Evolutionary conservation across 1,140 invertebrate species (phyloP).

Genomic region (Onthophagus taurus): DNA sequence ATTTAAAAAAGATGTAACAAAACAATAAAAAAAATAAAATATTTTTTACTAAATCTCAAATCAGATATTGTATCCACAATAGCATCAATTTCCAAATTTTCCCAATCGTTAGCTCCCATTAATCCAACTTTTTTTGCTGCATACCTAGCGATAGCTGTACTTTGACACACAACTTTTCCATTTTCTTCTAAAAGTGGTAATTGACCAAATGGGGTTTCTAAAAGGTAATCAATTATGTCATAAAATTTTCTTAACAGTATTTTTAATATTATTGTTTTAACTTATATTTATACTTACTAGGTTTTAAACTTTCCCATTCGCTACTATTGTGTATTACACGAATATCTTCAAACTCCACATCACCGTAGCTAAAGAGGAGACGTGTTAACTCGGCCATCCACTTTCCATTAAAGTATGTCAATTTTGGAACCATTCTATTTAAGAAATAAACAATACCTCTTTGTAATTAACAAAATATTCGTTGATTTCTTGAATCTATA

Average conservation of each 20-base stretch:
- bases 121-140: conserved; percentile 54
- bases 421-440: too few species aligned
- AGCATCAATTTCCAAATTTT: conserved; percentile 50
- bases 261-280: too few species aligned
- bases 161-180: conserved; percentile 54
- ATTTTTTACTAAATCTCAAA: conserved; percentile 20
- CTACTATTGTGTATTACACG: conserved; percentile 44
- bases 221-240: too few species aligned
- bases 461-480: too few species aligned
- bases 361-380: conserved; percentile 53
- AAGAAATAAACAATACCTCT: too few species aligned
- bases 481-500: too few species aligned
- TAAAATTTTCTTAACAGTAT: too few species aligned
- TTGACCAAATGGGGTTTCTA: conserved; percentile 61
- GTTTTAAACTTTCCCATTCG: conserved; percentile 50
- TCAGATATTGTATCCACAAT: conserved; percentile 49
- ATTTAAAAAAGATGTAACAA: too few species aligned
- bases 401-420: conserved; percentile 53
- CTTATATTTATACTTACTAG: conserved; percentile 20
- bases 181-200: conserved; percentile 62
- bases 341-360: conserved; percentile 53
- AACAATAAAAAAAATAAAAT: not conserved
- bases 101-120: conserved; percentile 50
- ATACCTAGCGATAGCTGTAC: conserved; percentile 56
- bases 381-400: conserved; percentile 60